Evolutionary conservation across 2,888 invertebrate genomes (phyloP), one percentile per base, ranked within the genome.

Genomic region (Metalampra italica): DNA sequence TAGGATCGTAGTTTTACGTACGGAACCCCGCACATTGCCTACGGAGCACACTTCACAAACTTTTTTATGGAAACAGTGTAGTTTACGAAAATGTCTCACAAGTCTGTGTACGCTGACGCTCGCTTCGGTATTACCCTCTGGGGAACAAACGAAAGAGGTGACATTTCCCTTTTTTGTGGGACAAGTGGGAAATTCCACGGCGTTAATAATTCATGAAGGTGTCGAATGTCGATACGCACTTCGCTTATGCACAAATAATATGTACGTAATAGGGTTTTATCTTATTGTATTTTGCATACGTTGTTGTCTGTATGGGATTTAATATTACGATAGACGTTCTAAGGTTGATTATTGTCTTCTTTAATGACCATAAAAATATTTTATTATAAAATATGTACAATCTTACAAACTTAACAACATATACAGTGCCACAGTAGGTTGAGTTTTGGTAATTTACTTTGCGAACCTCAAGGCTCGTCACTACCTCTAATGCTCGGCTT

Each of bases 151-250:
- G 59, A 60, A 64, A 63, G 57, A 74, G 71, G 77, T 75, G 77
- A 77, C 78, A 78, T 78, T 79, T 76, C 57, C 64, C 59, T 69
- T 67, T 74, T 80, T 75, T 69, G 69, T 65, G 61, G 64, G 60
- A 57, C 70, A 62, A 60, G 56, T 57, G 73, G 73, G 74, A 75
- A 75, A 74, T 76, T 71, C 68, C 57, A 53, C 49, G 63, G 48
- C 58, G 66, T 79, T 64, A 76, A 79, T 79, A 78, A 82, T 81
- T 80, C 78, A 82, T 78, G 78, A 75, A 67, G 53, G 55, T 56
- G 63, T 65, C 67, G 57, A 71, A 54, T 56, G 63, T 65, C 67
- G 57, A 71, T 72, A 66, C 50, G 45, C 41, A 48, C 51, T 47
- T 48, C 12, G 32, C n/a, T 39, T 45, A 44, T 45, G 44, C 32